These are phyloP conservation scores for Lepidurus packardi DNA, from an alignment of 1,140 invertebrate genomes.

Conservation along the genomic window DNA sequence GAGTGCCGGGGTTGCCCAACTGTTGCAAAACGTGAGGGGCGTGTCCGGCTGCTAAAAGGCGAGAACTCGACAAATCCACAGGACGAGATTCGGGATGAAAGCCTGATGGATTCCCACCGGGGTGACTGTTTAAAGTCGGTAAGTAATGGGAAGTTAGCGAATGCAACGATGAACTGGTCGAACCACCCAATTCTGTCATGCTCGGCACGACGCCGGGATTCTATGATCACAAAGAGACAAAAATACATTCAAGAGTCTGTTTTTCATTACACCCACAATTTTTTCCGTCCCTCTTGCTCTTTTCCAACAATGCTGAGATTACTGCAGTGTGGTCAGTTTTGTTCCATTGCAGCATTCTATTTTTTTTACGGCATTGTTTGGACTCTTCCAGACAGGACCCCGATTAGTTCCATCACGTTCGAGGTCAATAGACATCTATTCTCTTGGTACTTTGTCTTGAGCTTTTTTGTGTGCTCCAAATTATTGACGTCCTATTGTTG, in stretches of 20 bases:
- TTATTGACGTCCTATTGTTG: constrained; percentile 9
- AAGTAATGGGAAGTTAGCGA: constrained; percentile 25
- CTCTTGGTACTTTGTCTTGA: constrained; percentile 1
- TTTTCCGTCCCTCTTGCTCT: not conserved
- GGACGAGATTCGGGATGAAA: constrained; percentile 36
- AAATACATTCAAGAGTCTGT: constrained; percentile 6
- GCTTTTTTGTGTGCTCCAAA: not conserved
- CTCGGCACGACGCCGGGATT: constrained; percentile 30
- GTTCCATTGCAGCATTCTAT: not conserved
- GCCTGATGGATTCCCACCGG: constrained; percentile 11
- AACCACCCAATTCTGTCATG: constrained; percentile 30
- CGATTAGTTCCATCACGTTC: constrained; percentile 14
- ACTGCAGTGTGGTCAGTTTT: constrained; percentile 3
- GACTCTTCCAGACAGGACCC: not conserved
- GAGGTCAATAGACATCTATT: constrained; percentile 15
- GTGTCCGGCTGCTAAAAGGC: constrained; percentile 33
- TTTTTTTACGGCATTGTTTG: not conserved
- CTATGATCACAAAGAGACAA: constrained; percentile 24
- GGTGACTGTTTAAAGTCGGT: constrained; percentile 24
- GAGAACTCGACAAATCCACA: constrained; percentile 39
- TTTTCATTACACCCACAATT: constrained; percentile 2
- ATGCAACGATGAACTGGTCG: not conserved
- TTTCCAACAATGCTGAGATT: not conserved
- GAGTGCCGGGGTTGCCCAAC: constrained; percentile 23
- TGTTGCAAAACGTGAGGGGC: constrained; percentile 30